Percentiles rank a stretch among this genome's conserved stretches.
These are phyloP conservation scores for Archivesica marissinica DNA, from an alignment of 1,140 invertebrate species.

Conservation along the genomic window DNA sequence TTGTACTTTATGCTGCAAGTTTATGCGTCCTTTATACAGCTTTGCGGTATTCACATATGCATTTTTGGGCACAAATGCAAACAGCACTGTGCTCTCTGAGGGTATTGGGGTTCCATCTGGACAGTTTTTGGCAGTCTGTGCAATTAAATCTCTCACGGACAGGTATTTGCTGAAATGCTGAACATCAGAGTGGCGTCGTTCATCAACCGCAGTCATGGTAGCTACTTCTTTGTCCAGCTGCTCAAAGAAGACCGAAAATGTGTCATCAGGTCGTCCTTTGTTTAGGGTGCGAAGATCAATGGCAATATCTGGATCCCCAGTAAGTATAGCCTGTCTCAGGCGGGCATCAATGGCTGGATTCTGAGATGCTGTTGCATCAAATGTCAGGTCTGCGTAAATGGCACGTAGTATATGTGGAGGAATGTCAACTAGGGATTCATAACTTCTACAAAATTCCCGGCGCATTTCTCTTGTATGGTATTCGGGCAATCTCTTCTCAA, in stretches of 20 bases:
- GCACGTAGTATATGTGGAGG: constrained; percentile 58
- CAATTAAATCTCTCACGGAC: constrained; percentile 60
- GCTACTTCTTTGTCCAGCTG: constrained; percentile 56
- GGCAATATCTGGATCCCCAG: constrained; percentile 62
- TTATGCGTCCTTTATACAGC: constrained; percentile 53
- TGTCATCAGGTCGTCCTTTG: constrained; percentile 64
- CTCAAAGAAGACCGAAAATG: constrained; percentile 64
- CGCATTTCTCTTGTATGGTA: constrained; percentile 67
- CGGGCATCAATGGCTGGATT: constrained; percentile 52
- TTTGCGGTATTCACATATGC: constrained; percentile 59
- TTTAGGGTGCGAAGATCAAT: constrained; percentile 65
- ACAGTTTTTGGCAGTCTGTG: constrained; percentile 39
- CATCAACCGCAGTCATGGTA: constrained; percentile 60
- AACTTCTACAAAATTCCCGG: constrained; percentile 52
- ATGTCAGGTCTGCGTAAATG: constrained; percentile 63
- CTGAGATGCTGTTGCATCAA: constrained; percentile 52
- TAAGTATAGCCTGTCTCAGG: constrained; percentile 47
- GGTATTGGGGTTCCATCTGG: constrained; percentile 64
- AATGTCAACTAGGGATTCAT: constrained; percentile 44
- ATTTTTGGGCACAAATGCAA: constrained; percentile 66
- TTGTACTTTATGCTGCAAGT: constrained; percentile 62
- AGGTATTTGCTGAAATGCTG: constrained; percentile 63
- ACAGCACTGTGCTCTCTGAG: constrained; percentile 56
- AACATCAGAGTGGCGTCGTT: constrained; percentile 57
- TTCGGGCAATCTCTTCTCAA: constrained; percentile 40